Evolutionary conservation across 2,797 vertebrate species (phyloP).

Genomic region (Spea hammondii): DNA sequence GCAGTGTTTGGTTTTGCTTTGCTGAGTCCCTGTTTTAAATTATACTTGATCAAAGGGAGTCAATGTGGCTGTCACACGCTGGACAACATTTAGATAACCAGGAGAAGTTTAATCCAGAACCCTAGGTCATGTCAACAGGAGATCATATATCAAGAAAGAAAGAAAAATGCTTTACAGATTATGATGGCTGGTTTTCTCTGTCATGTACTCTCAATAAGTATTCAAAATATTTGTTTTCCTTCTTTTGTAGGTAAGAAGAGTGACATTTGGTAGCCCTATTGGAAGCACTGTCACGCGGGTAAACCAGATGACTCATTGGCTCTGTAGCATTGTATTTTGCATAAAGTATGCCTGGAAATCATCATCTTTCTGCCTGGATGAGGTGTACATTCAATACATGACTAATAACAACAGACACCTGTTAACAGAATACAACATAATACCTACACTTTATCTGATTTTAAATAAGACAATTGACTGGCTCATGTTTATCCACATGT

Average conservation of each 20-base stretch:
- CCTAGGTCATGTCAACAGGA: constrained; percentile 38
- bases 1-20: constrained; percentile 20
- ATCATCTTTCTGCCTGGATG: not conserved
- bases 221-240: constrained; percentile 26
- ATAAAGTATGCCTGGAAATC: constrained; percentile 14
- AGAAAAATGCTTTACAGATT: constrained; percentile 15
- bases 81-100: constrained; percentile 35
- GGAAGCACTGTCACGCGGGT: constrained; percentile 3
- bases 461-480: not conserved
- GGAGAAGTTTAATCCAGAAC: constrained; percentile 28
- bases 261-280: constrained; percentile 34
- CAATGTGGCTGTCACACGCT: constrained; percentile 32
- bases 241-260: constrained; percentile 4
- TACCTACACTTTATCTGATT: not conserved
- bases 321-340: constrained; percentile 6
- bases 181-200: constrained; percentile 17
- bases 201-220: constrained; percentile 8
- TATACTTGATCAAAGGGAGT: constrained; percentile 43
- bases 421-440: not conserved
- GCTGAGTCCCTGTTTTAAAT: constrained; percentile 38
- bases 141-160: constrained; percentile 29
- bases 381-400: not conserved
- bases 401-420: not conserved
- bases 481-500: no score
- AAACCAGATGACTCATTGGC: constrained; percentile 12